Conservation (phyloP, 2,888 invertebrate species). For the Nemoura dubitans region DNA sequence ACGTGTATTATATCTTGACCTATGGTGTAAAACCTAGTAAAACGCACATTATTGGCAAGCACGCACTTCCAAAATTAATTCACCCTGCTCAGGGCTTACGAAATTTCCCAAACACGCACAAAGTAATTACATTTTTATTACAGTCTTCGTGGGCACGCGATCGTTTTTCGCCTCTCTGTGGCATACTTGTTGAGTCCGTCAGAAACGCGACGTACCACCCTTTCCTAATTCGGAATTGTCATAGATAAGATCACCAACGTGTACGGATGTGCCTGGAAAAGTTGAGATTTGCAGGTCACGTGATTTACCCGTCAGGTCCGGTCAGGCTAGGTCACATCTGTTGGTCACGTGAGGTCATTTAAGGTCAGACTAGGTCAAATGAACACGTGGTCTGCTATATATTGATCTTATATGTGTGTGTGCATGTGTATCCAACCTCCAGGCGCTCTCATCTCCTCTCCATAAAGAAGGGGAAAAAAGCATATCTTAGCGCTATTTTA, state of each 20-base stretch:
- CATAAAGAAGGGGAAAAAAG: background rate
- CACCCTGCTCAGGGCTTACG: background rate
- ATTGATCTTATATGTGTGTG: background rate
- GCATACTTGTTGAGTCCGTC: background rate
- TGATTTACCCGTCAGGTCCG: background rate
- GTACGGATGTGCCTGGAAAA: too few species aligned
- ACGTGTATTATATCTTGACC: background rate
- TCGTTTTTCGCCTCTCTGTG: background rate
- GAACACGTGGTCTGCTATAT: background rate
- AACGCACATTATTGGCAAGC: background rate
- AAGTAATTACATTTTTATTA: background rate
- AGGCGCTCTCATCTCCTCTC: background rate
- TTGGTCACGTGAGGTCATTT: constrained; percentile 17
- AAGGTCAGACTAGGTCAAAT: constrained; percentile 28
- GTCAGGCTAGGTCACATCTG: constrained; percentile 18
- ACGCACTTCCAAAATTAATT: background rate
- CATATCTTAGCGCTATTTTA: background rate
- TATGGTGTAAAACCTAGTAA: background rate
- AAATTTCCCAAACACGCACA: background rate
- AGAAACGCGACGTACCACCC: background rate
- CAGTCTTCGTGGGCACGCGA: background rate
- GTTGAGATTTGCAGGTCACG: background rate
- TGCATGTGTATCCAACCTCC: background rate
- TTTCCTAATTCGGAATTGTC: too few species aligned
- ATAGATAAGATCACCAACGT: too few species aligned